Base-by-base conservation (phyloP, 2,113 vertebrate species). In the Thamnaconus septentrionalis region DNA sequence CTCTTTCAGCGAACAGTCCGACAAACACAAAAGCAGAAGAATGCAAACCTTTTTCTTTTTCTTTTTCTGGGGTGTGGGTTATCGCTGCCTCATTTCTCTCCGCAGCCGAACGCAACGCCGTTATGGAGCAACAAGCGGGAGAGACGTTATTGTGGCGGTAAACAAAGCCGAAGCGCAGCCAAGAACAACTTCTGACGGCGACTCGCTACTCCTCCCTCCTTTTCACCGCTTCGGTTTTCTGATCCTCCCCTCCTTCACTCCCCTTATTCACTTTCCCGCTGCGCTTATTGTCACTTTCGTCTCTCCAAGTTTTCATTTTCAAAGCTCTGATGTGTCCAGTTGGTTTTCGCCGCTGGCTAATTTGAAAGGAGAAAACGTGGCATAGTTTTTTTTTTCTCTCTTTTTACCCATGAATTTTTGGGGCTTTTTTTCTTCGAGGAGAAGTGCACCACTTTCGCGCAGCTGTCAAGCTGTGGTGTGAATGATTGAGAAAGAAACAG, bases 11-110 rank as follows among this genome's bases (percentile, higher is more conserved):
- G 53, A 81, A 57, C 63, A 64, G 73, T 78, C 82, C 73, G 77
- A 59, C 66, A 81, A 74, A 41, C 81, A 85, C 78, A 84, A 88
- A 93, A 93, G 91, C 90, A 81, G 87, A 93, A 94, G 94, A 95
- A 95, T 94, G 93, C 93, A 89, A 92, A 85, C 92, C 91, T 91
- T 86, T 91, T 81, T 90, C 18, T 31, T 31, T 31, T 31, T 31
- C 18, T 31, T 31, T 31, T 31, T 31, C 18, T 89, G 93, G 91
- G 80, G 91, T 91, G 78, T 31, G 18, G 18, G 18, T 79, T 82
- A 69, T 72, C 66, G 83, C 75, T 76, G 80, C 74, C 71, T 82
- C 81, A 69, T 80, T 88, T 86, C 82, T 85, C 85, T 66, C 51
- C 3, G 8, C 49, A 5, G 5, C 18, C 6, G 50, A 80, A 51